A percentile compares a stretch with the other conserved stretches of the same genome.
Conservation (phyloP, 2,888 invertebrate genomes). For the Noctua janthina region DNA sequence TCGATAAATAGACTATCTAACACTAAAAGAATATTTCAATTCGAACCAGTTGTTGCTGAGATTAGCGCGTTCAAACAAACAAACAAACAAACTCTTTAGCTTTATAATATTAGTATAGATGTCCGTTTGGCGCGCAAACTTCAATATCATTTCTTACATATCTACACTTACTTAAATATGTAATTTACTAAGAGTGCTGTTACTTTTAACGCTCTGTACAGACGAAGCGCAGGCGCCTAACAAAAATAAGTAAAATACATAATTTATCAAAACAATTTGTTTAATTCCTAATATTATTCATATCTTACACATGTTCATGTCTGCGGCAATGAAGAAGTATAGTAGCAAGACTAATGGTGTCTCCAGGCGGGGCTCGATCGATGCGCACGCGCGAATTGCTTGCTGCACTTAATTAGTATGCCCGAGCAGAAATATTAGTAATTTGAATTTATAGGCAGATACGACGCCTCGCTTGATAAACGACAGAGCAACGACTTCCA, state of each 20-base stretch:
- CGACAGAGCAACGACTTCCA: conserved; percentile 71
- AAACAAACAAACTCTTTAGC: too few relatives aligned
- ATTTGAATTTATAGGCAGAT: conserved; percentile 82
- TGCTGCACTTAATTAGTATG: conserved; percentile 86
- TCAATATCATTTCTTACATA: not conserved
- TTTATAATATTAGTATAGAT: too few relatives aligned
- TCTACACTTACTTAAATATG: not conserved
- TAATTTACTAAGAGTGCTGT: not conserved
- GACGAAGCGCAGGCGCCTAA: too few relatives aligned
- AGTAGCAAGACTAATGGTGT: conserved; percentile 85
- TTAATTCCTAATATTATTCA: conserved; percentile 35
- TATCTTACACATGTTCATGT: conserved; percentile 60
- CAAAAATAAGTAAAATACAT: not conserved
- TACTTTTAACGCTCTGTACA: not conserved
- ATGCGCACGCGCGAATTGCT: conserved; percentile 86
- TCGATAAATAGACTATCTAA: too few relatives aligned
- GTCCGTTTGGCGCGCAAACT: too few relatives aligned
- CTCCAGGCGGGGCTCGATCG: conserved; percentile 83
- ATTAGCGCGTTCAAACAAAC: too few relatives aligned
- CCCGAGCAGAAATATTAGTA: conserved; percentile 85
- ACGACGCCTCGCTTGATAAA: conserved; percentile 77
- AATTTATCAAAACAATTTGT: conserved; percentile 9
- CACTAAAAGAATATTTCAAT: too few relatives aligned
- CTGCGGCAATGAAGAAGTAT: conserved; percentile 71
- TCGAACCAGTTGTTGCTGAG: too few relatives aligned